These are phyloP conservation scores for Noctua comes DNA, from an alignment of 2,888 invertebrate genomes.

Conservation along the genomic window DNA sequence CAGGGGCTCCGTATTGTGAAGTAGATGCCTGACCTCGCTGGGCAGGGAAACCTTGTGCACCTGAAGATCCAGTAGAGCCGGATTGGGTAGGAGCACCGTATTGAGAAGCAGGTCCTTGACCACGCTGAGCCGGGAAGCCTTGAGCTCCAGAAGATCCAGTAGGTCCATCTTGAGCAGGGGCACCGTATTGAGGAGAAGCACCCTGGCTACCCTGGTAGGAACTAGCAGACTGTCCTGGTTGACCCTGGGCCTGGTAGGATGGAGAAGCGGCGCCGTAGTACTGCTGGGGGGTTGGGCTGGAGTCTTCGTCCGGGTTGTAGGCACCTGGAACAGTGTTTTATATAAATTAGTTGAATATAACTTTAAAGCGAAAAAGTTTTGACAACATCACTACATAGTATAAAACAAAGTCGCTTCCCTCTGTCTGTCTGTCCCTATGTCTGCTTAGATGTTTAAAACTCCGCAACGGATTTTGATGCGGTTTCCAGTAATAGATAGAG, in stretches of 20 bases:
- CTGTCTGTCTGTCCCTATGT: too few relatives aligned
- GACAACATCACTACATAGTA: too few relatives aligned
- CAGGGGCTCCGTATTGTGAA: slow-evolving; percentile 46
- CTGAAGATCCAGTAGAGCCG: slow-evolving; percentile 35
- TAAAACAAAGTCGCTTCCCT: too few relatives aligned
- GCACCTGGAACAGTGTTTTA: slow-evolving; percentile 77
- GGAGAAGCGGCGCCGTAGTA: slow-evolving; percentile 64
- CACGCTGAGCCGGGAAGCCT: slow-evolving; percentile 17
- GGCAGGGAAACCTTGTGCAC: slow-evolving; percentile 47
- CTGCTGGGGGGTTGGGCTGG: slow-evolving; percentile 65
- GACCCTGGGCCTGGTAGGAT: slow-evolving; percentile 56
- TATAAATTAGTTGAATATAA: neutral
- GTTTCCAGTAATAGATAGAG: too few relatives aligned
- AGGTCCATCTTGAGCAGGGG: slow-evolving; percentile 21
- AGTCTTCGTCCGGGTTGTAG: slow-evolving; percentile 83
- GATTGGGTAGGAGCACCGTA: slow-evolving; percentile 19
- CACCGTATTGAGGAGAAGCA: slow-evolving; percentile 44
- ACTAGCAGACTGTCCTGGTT: slow-evolving; percentile 36
- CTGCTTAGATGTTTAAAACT: too few relatives aligned
- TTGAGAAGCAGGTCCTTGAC: slow-evolving; percentile 28
- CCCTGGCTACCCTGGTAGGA: slow-evolving; percentile 18
- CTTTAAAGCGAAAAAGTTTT: neutral
- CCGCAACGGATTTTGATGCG: too few relatives aligned
- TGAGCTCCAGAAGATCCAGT: slow-evolving; percentile 2
- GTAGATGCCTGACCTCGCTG: slow-evolving; percentile 28